Evolutionary conservation across 2,888 invertebrate species (phyloP), one percentile per base, ranked within the genome.

Genomic region (Operophtera brumata): DNA sequence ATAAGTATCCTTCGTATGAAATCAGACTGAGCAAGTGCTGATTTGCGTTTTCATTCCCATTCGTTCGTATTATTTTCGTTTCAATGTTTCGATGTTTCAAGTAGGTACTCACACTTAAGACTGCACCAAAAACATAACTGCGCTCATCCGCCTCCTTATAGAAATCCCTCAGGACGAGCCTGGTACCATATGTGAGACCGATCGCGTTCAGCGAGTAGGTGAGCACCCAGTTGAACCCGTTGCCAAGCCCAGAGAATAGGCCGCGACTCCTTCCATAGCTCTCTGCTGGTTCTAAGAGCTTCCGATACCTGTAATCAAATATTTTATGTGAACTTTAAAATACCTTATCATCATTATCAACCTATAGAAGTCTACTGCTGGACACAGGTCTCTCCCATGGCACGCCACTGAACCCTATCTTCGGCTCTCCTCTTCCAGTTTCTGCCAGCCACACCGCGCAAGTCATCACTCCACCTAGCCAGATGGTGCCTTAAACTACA

Each of bases 141-240:
- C 91, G 86, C 10, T 93, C 91, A 6, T 92, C 92, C 2, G 86
- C 78, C 0, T 91, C 90, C 20, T 91, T 84, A 10, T 90, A 82
- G 7, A 92, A 90, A 68, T 94, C 93, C 0, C 90, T 85, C 13
- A 95, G 73, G 12, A 95, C 94, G 7, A 96, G 85, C 47, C 92
- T 84, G 0, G 94, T 92, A 0, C 96, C 96, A 75, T 95, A 96
- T 86, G 94, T 94, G 71, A 96, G 93, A 2, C 94, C 94, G 13
- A 96, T 82, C 1, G 95, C 94, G 71, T 94, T 95, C 57, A 94
- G 92, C 10, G 92, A 87, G 73, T 94, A 96, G 6, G 95, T 93
- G 32, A 95, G 91, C 14, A 95, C 91, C 95, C 95, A 95, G 91
- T 94, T 93, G 30, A 93, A 82, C 0, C 94, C 95, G 8, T 92